Evolutionary conservation across 2,113 vertebrate genomes (phyloP), one percentile per base, ranked within the genome.

Genomic region (Grus americana): DNA sequence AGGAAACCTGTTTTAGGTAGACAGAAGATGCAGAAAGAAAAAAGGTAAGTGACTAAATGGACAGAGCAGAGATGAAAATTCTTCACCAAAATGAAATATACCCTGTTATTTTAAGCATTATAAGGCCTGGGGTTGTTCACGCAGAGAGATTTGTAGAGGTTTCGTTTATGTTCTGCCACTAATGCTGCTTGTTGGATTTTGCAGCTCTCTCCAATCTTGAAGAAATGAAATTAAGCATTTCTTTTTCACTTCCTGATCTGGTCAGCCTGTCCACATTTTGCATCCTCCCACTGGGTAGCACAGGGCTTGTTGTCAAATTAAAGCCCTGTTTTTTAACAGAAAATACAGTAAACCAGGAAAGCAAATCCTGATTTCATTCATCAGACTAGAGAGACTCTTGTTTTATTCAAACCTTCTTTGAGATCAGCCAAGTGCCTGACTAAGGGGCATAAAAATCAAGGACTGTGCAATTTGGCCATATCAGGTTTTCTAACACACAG

Each of bases 211-310:
- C 61, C 30, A 61, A 20, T 40, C 26, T 44, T 61, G 49, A 84
- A 91, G 87, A 11, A 62, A 8, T 20, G 16, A 82, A 84, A 86
- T 76, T 6, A 74, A 78, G 24, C 12, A 1, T 86, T 94, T 94
- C 11, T 78, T 86, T 86, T 80, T 90, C 24, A 29, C 49, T 93
- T 93, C 79, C 73, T 87, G 88, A 50, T 93, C 83, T 75, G 91
- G 80, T 86, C 92, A 86, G 54, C 46, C 46, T 74, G 17, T 30
- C 34, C 10, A 1, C 10, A 5, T 65, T 94, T 91, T 81, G 52
- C 58, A 84, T 79, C 83, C 42, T 95, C 49, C 66, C 66, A 26
- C 55, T 36, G 79, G 46, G 49, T n/a, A 93, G 57, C 50, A 80
- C 19, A 50, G 29, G 62, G 79, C 86, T 94, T 4, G 2, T 67